Conservation (phyloP, 2,888 invertebrate genomes). For the Aleiodes leptofemur region DNA sequence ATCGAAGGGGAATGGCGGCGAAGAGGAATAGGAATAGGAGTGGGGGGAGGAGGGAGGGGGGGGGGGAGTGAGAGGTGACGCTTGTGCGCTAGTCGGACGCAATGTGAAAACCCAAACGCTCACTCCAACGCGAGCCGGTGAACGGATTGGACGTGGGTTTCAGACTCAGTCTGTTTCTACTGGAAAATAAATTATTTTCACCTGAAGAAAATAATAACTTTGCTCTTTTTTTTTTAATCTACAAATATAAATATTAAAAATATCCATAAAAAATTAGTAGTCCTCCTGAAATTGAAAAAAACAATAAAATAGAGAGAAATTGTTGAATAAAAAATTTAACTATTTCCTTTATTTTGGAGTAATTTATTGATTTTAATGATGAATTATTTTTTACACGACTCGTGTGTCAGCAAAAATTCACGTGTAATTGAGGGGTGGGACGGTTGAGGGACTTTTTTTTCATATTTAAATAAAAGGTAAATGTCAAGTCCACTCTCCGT, state of each 20-base stretch:
- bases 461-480: constrained; percentile 9
- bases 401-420: constrained; percentile 4
- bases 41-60: neutral
- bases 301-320: neutral
- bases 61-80: constrained; percentile 23
- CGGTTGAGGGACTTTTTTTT: constrained; percentile 8
- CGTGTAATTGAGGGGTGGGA: constrained; percentile 21
- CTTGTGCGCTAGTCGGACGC: constrained; percentile 39
- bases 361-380: constrained; percentile 1
- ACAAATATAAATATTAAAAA: too few species aligned
- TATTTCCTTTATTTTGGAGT: too few species aligned
- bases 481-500: constrained; percentile 20
- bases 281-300: constrained; percentile 1
- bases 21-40: too few species aligned
- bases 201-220: neutral
- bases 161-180: constrained; percentile 25
- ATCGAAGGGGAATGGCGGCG: constrained; percentile 2
- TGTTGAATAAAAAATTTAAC: too few species aligned
- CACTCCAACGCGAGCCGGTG: constrained; percentile 72
- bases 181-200: constrained; percentile 18
- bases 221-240: neutral
- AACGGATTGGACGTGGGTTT: constrained; percentile 64
- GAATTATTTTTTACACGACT: constrained; percentile 15
- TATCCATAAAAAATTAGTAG: neutral
- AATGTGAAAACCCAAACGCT: constrained; percentile 52